These are phyloP conservation scores for Drosophila melanosoma DNA, from an alignment of 2,888 invertebrate genomes.

Conservation along the genomic window DNA sequence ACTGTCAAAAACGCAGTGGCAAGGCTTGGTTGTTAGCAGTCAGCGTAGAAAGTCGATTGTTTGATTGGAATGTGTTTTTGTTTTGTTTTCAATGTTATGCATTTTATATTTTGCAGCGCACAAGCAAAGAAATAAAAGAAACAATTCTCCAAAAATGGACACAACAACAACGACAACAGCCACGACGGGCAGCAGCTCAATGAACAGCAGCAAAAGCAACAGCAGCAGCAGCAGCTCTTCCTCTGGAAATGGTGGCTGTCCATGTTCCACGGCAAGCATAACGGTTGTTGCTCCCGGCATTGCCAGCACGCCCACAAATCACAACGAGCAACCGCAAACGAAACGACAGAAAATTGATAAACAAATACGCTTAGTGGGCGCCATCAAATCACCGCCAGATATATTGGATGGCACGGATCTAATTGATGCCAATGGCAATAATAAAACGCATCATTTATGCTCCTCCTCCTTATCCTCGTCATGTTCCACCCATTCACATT, in stretches of 20 bases:
- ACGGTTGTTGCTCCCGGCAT: constrained; percentile 8
- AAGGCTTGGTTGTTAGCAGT: constrained; percentile 36
- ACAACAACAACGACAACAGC: constrained; percentile 33
- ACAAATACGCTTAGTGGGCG: constrained; percentile 61
- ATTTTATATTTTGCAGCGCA: constrained; percentile 46
- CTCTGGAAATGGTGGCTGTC: constrained; percentile 45
- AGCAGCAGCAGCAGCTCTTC: constrained; percentile 27
- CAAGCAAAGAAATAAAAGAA: constrained; percentile 15
- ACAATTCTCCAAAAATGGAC: constrained; percentile 61
- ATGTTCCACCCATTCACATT: constrained; percentile 77
- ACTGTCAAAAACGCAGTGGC: constrained; percentile 53
- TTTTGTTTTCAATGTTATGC: constrained; percentile 11
- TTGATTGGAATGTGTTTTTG: constrained; percentile 15
- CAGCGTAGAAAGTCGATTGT: not conserved
- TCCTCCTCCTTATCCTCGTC: constrained; percentile 82
- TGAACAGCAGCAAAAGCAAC: constrained; percentile 19
- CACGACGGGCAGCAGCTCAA: constrained; percentile 26
- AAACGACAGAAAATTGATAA: constrained; percentile 91
- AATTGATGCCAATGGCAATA: constrained; percentile 72
- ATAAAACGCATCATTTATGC: constrained; percentile 66
- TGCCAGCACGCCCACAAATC: constrained; percentile 35
- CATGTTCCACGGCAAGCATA: constrained; percentile 26
- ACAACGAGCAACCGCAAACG: constrained; percentile 92
- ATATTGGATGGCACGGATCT: constrained; percentile 58
- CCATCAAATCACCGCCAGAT: constrained; percentile 67